Evolutionary conservation across 2,888 invertebrate genomes (phyloP), one percentile per base, ranked within the genome.

Genomic region (Cerastis rubricosa): DNA sequence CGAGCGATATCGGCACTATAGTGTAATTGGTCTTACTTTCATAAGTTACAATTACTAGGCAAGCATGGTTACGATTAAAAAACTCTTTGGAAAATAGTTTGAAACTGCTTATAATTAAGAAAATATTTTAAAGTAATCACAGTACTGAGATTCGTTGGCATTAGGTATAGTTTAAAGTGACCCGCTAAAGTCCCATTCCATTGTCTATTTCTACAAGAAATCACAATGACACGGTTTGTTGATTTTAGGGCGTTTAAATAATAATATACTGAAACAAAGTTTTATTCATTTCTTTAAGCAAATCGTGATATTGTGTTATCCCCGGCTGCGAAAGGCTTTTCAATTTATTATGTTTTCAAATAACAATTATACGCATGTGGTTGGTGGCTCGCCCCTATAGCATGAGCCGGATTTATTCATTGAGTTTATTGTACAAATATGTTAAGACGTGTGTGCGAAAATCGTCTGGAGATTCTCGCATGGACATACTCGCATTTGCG

Each of bases 81-180:
- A 78, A 5, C 40, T 63, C 14, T 35, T 65, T 67, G 5, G 49
- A 61, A 71, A 65, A 57, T 69, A 63, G 54, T 17, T 47, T 61
- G 49, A 51, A 71, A 72, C 65, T 57, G 29, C 45, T 74, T 74
- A 74, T 59, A 75, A 61, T 59, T 71, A 71, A 22, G 49, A 67
- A 35, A 25, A 25, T 70, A 73, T 49, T 81, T 49, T 61, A 57
- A 57, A 85, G 49, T 76, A 85, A 85, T 83, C 85, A 83, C 85
- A 83, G 83, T 85, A 70, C 25, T 54, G 35, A 76, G 57, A 85
- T 85, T 81, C 82, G 76, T 70, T 83, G 82, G 43, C 57, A 25
- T 85, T 72, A 64, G 1, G 43, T 64, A 35, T 17, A 68, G 64
- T 73, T 51, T 35, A 72, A 66, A 69, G 57, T 59, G 61, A 6